phyloP scores from a whole-genome alignment of 2,888 invertebrate genomes.

The Chelonus formosanus region DNA sequence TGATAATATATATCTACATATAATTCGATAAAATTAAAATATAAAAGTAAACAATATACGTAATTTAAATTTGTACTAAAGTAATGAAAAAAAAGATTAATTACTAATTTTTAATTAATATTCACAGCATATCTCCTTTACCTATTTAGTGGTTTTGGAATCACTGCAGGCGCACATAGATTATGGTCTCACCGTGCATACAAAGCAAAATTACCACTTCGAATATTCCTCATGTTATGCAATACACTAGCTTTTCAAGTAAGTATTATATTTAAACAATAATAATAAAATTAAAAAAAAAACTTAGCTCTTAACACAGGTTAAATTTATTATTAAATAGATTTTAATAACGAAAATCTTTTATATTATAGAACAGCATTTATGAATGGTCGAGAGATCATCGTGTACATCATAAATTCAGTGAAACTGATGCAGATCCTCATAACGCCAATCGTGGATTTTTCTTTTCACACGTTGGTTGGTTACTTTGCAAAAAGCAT shows the following conservation, averaged over 20 bases:
- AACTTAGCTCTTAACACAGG: too few relatives aligned
- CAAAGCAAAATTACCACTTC: constrained; percentile 91
- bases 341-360: not conserved
- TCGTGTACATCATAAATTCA: constrained; percentile 91
- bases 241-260: constrained; percentile 94
- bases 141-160: constrained; percentile 83
- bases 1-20: too few relatives aligned
- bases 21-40: too few relatives aligned
- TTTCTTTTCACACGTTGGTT: constrained; percentile 96
- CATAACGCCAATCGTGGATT: constrained; percentile 93
- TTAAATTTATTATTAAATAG: too few relatives aligned
- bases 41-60: not conserved
- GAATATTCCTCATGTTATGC: constrained; percentile 80
- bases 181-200: constrained; percentile 96
- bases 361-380: constrained; percentile 72
- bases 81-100: constrained; percentile 3
- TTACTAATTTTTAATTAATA: constrained; percentile 28
- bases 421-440: constrained; percentile 93
- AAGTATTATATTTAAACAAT: constrained; percentile 45
- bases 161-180: constrained; percentile 96
- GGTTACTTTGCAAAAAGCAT: constrained; percentile 91
- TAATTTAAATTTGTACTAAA: constrained; percentile 12
- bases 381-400: constrained; percentile 81
- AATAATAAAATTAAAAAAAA: not conserved
- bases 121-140: constrained; percentile 78